These are phyloP conservation scores for Temnothorax unifasciatus DNA, from an alignment of 2,888 invertebrate genomes.

Conservation along the genomic window DNA sequence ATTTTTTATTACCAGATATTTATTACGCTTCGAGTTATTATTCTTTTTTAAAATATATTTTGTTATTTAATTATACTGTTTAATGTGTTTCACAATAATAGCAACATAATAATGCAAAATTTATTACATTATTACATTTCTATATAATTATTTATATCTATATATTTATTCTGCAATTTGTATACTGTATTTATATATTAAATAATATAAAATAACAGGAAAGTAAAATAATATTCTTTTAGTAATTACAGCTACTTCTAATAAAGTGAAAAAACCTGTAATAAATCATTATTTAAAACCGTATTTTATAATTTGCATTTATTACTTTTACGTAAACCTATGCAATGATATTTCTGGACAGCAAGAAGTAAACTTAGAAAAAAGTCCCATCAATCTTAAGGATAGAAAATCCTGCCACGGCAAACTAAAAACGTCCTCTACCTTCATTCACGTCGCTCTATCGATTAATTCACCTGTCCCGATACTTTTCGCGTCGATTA, in stretches of 20 bases:
- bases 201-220: background rate
- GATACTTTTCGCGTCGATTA: conserved; percentile 21
- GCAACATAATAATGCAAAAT: background rate
- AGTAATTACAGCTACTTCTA: background rate
- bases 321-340: background rate
- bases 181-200: background rate
- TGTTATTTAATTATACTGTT: background rate
- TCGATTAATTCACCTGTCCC: conserved; percentile 39
- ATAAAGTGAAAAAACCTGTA: background rate
- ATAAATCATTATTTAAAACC: background rate
- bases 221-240: background rate
- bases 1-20: background rate
- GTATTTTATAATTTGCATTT: background rate
- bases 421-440: conserved; percentile 12
- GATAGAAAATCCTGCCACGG: background rate
- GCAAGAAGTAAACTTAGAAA: conserved; percentile 1
- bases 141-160: background rate
- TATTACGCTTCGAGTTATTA: background rate
- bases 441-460: conserved; percentile 12
- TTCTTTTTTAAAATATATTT: background rate
- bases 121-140: background rate
- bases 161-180: background rate
- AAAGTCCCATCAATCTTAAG: conserved; percentile 22
- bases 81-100: background rate
- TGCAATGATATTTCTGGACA: background rate